These are phyloP conservation scores for Anarrhichthys ocellatus DNA, from an alignment of 2,113 vertebrate species.

Conservation along the genomic window DNA sequence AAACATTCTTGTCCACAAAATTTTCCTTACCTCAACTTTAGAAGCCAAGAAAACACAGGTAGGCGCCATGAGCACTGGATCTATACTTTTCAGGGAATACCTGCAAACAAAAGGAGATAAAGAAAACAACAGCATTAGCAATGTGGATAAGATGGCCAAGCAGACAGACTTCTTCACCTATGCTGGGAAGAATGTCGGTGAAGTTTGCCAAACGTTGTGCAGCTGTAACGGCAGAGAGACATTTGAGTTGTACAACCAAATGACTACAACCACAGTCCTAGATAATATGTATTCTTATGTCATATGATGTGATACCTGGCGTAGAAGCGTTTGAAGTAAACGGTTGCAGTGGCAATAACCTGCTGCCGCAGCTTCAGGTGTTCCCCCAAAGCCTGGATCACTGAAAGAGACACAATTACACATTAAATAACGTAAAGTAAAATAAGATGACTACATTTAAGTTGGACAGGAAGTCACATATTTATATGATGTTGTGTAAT, in stretches of 20 bases:
- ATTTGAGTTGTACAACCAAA: neutral
- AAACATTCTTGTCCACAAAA: neutral
- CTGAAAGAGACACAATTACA: conserved; percentile 77
- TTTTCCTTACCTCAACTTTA: conserved; percentile 94
- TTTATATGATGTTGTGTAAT: neutral
- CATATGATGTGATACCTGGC: conserved; percentile 86
- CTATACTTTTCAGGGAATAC: conserved; percentile 99
- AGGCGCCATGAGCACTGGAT: conserved; percentile 99
- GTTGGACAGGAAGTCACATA: too few species aligned
- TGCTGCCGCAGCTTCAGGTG: conserved; percentile 99
- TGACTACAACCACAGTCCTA: neutral
- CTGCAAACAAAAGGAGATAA: conserved; percentile 78
- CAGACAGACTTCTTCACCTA: neutral
- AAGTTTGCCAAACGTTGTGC: neutral
- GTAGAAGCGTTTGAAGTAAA: conserved; percentile 99
- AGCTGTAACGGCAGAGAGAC: neutral
- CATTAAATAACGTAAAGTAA: neutral
- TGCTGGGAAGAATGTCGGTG: neutral
- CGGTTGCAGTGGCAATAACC: conserved; percentile 98
- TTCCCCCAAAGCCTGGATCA: conserved; percentile 98
- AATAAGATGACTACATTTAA: neutral
- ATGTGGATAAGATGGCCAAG: neutral
- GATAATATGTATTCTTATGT: neutral
- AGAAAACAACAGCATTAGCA: too few species aligned
- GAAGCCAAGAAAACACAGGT: conserved; percentile 99